Conservation (phyloP, 1,140 invertebrate genomes). For the Odontomachus brunneus region DNA sequence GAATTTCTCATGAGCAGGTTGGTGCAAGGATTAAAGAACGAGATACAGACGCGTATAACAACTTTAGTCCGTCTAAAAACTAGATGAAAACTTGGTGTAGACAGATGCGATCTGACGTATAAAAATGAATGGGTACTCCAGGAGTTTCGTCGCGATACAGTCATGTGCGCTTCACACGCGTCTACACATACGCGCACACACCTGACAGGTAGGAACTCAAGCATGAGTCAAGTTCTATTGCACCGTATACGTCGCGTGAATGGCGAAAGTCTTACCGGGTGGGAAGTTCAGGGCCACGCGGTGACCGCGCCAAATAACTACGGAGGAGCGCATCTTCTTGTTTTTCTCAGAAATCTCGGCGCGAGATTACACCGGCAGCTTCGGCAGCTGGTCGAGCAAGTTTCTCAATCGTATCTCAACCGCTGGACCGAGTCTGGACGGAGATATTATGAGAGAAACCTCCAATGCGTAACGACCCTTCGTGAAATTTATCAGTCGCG, state of each 20-base stretch:
- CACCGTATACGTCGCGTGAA: not conserved
- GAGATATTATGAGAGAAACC: not conserved
- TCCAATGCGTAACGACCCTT: not conserved
- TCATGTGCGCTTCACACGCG: not conserved
- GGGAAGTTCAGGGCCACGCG: constrained; percentile 21
- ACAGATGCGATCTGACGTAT: no score
- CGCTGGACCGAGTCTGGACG: not conserved
- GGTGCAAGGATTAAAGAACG: not conserved
- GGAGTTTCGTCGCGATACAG: not conserved
- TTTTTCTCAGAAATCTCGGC: constrained; percentile 53
- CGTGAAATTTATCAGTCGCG: not conserved
- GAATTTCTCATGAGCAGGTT: no score
- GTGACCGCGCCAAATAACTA: constrained; percentile 9
- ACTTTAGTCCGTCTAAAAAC: no score
- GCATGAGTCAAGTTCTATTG: not conserved
- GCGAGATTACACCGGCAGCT: not conserved
- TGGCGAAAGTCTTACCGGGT: not conserved
- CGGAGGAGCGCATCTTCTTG: not conserved
- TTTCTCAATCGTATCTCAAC: constrained; percentile 52
- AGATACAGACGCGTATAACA: no score
- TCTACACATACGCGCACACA: no score
- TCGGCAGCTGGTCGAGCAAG: constrained; percentile 55
- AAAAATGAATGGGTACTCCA: no score
- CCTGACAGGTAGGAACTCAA: constrained; percentile 10
- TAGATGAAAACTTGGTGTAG: no score